Conservation (phyloP, 2,888 invertebrate species). For the Drosophila vallismaia region DNA sequence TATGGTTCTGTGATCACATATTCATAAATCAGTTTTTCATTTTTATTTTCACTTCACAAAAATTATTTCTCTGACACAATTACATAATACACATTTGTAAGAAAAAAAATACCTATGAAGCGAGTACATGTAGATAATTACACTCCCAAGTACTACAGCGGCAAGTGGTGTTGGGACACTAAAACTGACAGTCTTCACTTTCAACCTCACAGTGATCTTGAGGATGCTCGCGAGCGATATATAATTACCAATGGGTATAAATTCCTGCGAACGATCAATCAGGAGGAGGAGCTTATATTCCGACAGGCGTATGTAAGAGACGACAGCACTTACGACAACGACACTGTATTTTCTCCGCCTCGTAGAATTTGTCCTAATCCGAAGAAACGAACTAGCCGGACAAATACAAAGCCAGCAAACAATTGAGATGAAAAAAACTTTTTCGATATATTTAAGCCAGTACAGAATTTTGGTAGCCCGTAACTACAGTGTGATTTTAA, state of each 20-base stretch:
- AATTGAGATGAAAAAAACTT: conserved; percentile 74
- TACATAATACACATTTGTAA: neutral
- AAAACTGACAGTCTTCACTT: conserved; percentile 64
- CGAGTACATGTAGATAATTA: conserved; percentile 70
- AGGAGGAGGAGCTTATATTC: conserved; percentile 81
- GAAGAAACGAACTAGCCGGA: conserved; percentile 79
- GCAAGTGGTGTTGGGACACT: conserved; percentile 80
- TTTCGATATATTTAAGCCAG: conserved; percentile 78
- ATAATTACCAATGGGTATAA: conserved; percentile 69
- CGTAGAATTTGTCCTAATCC: conserved; percentile 81
- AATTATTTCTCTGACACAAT: neutral
- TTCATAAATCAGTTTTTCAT: no score
- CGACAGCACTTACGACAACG: conserved; percentile 66
- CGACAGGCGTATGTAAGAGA: conserved; percentile 73
- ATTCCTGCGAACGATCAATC: conserved; percentile 74
- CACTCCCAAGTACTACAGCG: conserved; percentile 75
- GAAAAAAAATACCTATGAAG: conserved; percentile 57
- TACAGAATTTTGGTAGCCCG: conserved; percentile 81
- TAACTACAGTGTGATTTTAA: conserved; percentile 80
- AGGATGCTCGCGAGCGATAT: conserved; percentile 50
- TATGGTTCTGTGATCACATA: no score
- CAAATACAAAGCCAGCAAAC: conserved; percentile 78
- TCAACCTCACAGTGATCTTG: conserved; percentile 51
- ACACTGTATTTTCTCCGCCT: conserved; percentile 81
- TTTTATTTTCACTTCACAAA: no score